Evolutionary conservation across 2,113 vertebrate genomes (phyloP).

Genomic region (Neodon shergylaensis): DNA sequence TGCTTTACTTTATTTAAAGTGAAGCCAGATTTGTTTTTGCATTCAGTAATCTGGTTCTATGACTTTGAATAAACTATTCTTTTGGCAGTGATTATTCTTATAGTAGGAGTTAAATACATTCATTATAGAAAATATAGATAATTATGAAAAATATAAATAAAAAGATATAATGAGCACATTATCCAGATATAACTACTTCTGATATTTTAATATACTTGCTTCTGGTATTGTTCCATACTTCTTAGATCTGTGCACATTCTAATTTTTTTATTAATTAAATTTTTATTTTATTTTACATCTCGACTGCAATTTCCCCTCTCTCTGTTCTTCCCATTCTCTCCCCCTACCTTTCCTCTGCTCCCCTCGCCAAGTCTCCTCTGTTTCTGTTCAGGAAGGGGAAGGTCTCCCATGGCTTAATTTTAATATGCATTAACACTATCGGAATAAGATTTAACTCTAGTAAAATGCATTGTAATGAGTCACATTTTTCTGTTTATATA

Average conservation of each 20-base stretch:
- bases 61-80: conserved; percentile 73
- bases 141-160: conserved; percentile 51
- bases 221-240: neutral
- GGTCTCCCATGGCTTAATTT: neutral
- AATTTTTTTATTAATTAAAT: neutral
- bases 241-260: neutral
- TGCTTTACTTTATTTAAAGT: neutral
- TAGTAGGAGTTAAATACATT: conserved; percentile 40
- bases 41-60: conserved; percentile 70
- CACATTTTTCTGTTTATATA: neutral
- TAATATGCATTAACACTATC: neutral
- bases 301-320: neutral
- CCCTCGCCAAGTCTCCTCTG: neutral
- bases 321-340: neutral
- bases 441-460: neutral
- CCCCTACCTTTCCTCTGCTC: neutral
- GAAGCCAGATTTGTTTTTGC: conserved; percentile 75
- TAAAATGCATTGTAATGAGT: neutral
- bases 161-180: conserved; percentile 38
- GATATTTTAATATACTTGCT: conserved; percentile 37
- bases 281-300: neutral
- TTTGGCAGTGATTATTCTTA: conserved; percentile 43
- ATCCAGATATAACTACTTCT: conserved; percentile 32
- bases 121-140: conserved; percentile 42
- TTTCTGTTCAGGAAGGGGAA: neutral